Conservation (phyloP, 2,888 invertebrate genomes). For the Baronia brevicornis region DNA sequence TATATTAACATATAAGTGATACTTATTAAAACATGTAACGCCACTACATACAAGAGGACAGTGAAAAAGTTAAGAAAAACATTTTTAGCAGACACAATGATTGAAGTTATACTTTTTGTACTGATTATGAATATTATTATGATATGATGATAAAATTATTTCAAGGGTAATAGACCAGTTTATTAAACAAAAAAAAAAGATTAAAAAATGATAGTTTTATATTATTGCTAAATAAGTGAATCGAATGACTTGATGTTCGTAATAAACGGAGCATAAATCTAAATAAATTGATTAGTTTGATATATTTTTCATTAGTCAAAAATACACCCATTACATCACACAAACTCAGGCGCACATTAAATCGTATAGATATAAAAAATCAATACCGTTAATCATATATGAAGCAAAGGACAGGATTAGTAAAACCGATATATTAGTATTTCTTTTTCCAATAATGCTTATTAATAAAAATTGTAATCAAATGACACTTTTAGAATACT, state of each 20-base stretch:
- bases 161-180: conserved; percentile 3
- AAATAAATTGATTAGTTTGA: not conserved
- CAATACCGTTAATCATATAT: conserved; percentile 21
- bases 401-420: no score
- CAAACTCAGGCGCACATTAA: conserved; percentile 16
- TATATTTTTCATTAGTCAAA: conserved; percentile 45
- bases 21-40: not conserved
- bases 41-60: no score
- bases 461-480: not conserved
- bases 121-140: conserved; percentile 11
- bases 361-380: conserved; percentile 8
- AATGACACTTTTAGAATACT: conserved; percentile 5
- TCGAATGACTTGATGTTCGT: no score
- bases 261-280: not conserved
- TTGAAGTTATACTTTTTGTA: conserved; percentile 10
- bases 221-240: no score
- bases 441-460: no score
- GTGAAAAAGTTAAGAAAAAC: no score
- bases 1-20: conserved; percentile 10
- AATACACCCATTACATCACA: conserved; percentile 63
- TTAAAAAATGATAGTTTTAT: conserved; percentile 1
- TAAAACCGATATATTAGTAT: no score
- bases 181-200: conserved; percentile 8
- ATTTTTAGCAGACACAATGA: no score
- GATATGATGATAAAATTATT: conserved; percentile 12